Evolutionary conservation across 2,113 vertebrate species (phyloP), one percentile per base, ranked within the genome.

Genomic region (Corythoichthys intestinalis): DNA sequence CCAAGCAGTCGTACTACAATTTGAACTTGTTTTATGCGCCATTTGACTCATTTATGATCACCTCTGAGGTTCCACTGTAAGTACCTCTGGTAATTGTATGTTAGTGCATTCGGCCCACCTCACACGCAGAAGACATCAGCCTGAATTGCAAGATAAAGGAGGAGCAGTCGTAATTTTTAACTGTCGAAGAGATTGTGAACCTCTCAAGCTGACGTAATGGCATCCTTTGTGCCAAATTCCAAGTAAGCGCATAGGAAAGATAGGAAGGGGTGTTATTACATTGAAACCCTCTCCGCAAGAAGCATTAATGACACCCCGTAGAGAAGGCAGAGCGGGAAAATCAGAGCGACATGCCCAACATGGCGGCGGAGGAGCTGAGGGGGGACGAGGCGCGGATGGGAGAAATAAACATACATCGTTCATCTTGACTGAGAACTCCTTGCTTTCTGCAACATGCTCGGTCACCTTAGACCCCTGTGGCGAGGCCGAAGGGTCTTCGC

Each of bases 341-440:
- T 65, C 73, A 78, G 71, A 79, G 76, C 77, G 94, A 91, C 95
- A 96, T 96, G 95, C 94, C 91, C 92, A 95, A 80, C 83, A 94
- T 92, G 78, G 85, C 84, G 83, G 86, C 80, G 76, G 81, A 75
- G 76, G 77, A 71, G 47, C 38, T 78, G 85, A 76, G 80, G 35
- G 78, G 76, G 72, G 69, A 80, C 82, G 81, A 70, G 37, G 93
- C 92, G 89, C 88, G 87, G 91, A 93, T 90, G 94, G 94, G 94
- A 94, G 89, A 98, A 96, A 95, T 94, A 91, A 94, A 99, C 97
- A 99, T 99, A 99, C 97, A 94, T 99, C 94, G 93, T 97, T 98
- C 93, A 98, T 96, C 95, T 96, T 98, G 94, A 98, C 96, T 95
- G 97, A 98, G 96, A 99, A 99, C 94, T 99, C 96, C 96, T 98